phyloP scores from a whole-genome alignment of 2,888 invertebrate genomes.

The Ganaspis brasiliensis region DNA sequence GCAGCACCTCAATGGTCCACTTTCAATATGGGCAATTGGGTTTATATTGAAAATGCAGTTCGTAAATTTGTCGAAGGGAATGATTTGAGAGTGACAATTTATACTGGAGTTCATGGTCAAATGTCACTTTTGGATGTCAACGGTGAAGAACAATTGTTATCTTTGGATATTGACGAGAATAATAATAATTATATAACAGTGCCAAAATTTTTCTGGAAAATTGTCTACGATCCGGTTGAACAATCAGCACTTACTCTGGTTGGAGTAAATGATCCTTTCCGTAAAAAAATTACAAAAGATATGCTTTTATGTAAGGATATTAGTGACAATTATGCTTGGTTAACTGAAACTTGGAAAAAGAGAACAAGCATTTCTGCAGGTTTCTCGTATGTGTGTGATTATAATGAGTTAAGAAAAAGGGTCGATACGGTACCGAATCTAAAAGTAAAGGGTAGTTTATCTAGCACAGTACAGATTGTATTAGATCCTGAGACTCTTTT shows the following conservation, averaged over 20 bases:
- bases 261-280: constrained; percentile 81
- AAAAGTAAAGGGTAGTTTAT: constrained; percentile 33
- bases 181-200: constrained; percentile 75
- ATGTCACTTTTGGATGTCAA: constrained; percentile 83
- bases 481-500: not conserved
- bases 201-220: constrained; percentile 81
- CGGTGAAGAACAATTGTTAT: constrained; percentile 79
- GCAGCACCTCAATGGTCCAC: constrained; percentile 86
- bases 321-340: constrained; percentile 80
- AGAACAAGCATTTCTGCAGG: constrained; percentile 82
- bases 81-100: constrained; percentile 79
- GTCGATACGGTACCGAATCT: constrained; percentile 83
- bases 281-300: constrained; percentile 58
- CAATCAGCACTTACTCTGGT: constrained; percentile 78
- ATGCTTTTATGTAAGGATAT: constrained; percentile 82
- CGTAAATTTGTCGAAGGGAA: constrained; percentile 79
- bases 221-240: constrained; percentile 76
- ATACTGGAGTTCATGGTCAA: constrained; percentile 84
- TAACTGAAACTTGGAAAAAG: constrained; percentile 80
- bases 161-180: constrained; percentile 78
- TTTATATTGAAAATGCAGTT: constrained; percentile 80
- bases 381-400: constrained; percentile 84
- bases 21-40: constrained; percentile 85
- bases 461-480: not conserved
- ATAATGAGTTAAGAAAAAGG: constrained; percentile 82